phyloP scores from a whole-genome alignment of 2,113 vertebrate genomes.

The Corythornis vintsioides region DNA sequence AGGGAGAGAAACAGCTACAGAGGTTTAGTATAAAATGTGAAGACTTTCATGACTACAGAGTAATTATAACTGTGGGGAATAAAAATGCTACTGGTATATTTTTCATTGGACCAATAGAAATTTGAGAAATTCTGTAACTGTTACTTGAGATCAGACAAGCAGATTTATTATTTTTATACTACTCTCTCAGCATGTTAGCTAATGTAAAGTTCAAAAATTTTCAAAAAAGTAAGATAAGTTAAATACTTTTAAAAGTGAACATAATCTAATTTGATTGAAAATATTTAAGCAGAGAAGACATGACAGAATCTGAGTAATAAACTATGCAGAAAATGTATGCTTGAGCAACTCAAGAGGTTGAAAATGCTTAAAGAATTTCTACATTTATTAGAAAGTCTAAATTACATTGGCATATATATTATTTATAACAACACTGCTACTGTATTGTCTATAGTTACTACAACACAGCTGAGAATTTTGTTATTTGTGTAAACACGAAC shows the following conservation, averaged over 20 bases:
- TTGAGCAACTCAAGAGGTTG: neutral
- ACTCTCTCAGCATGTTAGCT: neutral
- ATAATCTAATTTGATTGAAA: neutral
- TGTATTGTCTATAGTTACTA: neutral
- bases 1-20: neutral
- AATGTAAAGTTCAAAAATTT: neutral
- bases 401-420: conserved; percentile 27
- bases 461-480: conserved; percentile 48
- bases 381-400: conserved; percentile 38
- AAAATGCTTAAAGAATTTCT: conserved; percentile 8
- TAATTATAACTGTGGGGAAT: neutral
- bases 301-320: neutral
- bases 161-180: neutral
- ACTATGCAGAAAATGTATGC: neutral
- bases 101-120: neutral
- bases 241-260: neutral
- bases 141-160: neutral
- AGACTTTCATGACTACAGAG: neutral
- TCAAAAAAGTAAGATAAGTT: neutral
- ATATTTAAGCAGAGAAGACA: conserved; percentile 14
- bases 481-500: conserved; percentile 64
- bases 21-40: neutral
- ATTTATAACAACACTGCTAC: conserved; percentile 49
- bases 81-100: neutral
- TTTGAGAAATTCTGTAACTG: neutral